Percentiles rank a stretch among this genome's conserved stretches.
Evolutionary conservation across 2,888 invertebrate species (phyloP).

Genomic region (Eristalis pertinax): DNA sequence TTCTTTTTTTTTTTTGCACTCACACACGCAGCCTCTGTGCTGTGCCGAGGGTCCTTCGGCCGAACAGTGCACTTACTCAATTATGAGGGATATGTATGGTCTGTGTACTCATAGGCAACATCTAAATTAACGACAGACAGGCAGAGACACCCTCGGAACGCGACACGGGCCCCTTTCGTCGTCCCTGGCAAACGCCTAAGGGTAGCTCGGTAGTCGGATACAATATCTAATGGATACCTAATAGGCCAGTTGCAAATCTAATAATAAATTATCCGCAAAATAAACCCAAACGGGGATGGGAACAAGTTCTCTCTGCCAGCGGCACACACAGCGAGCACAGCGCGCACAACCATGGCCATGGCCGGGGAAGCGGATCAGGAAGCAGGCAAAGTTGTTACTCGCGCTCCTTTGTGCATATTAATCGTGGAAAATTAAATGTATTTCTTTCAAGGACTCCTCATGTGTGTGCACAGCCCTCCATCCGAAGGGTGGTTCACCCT

Average conservation of each 20-base stretch:
- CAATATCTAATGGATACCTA: constrained; percentile 68
- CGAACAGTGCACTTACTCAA: constrained; percentile 51
- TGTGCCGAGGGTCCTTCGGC: constrained; percentile 8
- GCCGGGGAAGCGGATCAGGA: constrained; percentile 36
- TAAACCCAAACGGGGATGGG: not conserved
- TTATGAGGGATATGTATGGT: constrained; percentile 42
- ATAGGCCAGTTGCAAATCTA: constrained; percentile 71
- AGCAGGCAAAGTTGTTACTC: constrained; percentile 62
- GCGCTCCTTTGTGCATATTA: constrained; percentile 68
- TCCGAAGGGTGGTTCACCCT: not conserved
- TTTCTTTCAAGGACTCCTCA: constrained; percentile 62
- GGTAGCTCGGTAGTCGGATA: constrained; percentile 1
- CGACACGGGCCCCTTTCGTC: not conserved
- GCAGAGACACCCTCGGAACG: constrained; percentile 11
- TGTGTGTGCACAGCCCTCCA: not conserved
- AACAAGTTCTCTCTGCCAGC: not conserved
- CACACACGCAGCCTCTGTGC: constrained; percentile 23
- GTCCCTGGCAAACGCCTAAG: not conserved
- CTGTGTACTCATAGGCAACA: constrained; percentile 21
- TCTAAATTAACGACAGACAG: constrained; percentile 44
- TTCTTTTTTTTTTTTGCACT: constrained; percentile 25
- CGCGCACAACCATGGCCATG: not conserved
- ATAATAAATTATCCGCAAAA: constrained; percentile 62
- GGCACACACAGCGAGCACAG: not conserved
- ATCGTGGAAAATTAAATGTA: constrained; percentile 71